Conservation (phyloP, 2,888 invertebrate species). For the Microctonus brassicae region DNA sequence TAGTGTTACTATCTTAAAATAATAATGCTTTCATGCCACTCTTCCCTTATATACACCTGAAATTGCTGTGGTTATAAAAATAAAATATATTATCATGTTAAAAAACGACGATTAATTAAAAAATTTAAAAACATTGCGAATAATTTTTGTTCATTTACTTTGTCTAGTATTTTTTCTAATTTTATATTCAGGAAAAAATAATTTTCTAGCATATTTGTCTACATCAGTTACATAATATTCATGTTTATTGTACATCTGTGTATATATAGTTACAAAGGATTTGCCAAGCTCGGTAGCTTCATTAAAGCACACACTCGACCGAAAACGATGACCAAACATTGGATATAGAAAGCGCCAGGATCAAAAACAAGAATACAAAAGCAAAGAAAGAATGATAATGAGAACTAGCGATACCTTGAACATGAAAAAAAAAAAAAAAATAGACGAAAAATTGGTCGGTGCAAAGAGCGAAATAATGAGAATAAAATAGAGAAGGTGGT, state of each 20-base stretch:
- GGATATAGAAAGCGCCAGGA: background rate
- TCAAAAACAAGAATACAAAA: background rate
- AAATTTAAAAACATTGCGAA: no score
- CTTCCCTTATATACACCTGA: no score
- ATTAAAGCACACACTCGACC: constrained; percentile 55
- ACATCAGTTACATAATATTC: background rate
- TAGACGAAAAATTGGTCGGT: background rate
- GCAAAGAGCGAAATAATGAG: background rate
- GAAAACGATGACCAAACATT: constrained; percentile 29
- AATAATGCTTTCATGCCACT: no score
- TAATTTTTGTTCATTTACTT: no score
- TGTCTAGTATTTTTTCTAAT: no score
- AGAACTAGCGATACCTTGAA: background rate
- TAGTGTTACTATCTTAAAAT: no score
- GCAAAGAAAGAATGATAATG: background rate
- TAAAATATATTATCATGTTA: no score
- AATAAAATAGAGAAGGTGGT: constrained; percentile 2
- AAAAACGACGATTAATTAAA: no score
- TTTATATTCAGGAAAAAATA: no score
- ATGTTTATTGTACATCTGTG: no score
- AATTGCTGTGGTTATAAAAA: no score
- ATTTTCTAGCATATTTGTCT: no score
- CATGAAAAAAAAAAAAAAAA: background rate
- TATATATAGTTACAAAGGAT: constrained; percentile 42
- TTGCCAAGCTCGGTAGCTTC: constrained; percentile 51